phyloP scores from a whole-genome alignment of 2,113 vertebrate genomes.

The Catharus fuscescens region DNA sequence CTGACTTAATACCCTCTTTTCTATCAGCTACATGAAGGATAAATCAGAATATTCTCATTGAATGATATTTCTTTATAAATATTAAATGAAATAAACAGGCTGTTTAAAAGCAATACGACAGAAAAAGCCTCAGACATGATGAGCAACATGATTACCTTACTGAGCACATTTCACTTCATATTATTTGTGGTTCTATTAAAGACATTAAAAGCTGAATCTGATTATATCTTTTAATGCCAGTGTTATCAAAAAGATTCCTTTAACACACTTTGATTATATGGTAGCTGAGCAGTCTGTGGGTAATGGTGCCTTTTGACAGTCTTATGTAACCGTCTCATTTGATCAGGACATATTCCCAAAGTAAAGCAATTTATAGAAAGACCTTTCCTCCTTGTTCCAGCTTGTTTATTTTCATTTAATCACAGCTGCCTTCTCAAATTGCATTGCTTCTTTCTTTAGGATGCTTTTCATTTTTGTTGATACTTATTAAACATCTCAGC shows the following conservation, averaged over 20 bases:
- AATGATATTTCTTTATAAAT: background rate
- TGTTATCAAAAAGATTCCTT: conserved; percentile 28
- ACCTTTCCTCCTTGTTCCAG: background rate
- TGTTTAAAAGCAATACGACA: background rate
- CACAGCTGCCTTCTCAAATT: background rate
- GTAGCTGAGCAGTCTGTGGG: background rate
- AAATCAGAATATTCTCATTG: conserved; percentile 5
- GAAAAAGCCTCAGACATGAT: background rate
- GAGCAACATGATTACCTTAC: background rate
- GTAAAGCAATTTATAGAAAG: conserved; percentile 26
- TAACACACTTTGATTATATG: conserved; percentile 47
- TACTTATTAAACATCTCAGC: background rate
- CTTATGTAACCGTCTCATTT: conserved; percentile 33
- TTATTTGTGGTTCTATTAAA: conserved; percentile 19
- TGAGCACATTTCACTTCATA: background rate
- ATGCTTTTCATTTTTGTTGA: background rate
- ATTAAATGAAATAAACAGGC: conserved; percentile 31
- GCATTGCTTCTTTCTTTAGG: background rate
- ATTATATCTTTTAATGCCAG: conserved; percentile 21
- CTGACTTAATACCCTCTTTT: background rate
- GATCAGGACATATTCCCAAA: conserved; percentile 26
- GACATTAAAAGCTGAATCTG: background rate
- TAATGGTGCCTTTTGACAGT: conserved; percentile 39
- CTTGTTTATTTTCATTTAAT: conserved; percentile 50
- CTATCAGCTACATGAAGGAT: background rate